A percentile compares a stretch with the other conserved stretches of the same genome.
Evolutionary conservation across 2,797 vertebrate species (phyloP).

Genomic region (Pelodytes ibericus): DNA sequence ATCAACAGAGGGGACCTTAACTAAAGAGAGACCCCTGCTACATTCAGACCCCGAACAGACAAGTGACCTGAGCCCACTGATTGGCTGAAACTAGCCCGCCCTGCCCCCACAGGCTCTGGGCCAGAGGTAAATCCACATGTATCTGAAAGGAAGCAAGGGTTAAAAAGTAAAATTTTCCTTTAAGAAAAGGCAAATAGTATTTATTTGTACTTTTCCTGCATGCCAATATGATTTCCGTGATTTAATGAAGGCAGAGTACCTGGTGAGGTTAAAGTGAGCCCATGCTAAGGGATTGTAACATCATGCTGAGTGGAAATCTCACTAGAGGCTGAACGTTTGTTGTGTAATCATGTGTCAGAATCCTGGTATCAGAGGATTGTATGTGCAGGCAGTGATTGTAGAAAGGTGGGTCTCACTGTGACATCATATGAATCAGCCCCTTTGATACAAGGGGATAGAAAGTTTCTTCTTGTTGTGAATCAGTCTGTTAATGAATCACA

Average conservation of each 20-base stretch:
- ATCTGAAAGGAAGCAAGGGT: too few relatives aligned
- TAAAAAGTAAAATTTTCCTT: too few relatives aligned
- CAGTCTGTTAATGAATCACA: constrained; percentile 42
- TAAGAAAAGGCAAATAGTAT: too few relatives aligned
- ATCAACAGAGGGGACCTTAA: too few relatives aligned
- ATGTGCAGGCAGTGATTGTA: constrained; percentile 3
- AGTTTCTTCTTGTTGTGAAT: constrained; percentile 9
- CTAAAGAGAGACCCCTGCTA: too few relatives aligned
- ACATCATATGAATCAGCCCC: constrained; percentile 45
- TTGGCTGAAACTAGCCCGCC: too few relatives aligned
- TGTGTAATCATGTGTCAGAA: constrained; percentile 42
- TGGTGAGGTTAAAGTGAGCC: constrained; percentile 9
- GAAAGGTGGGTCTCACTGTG: constrained; percentile 23
- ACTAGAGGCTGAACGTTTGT: constrained; percentile 5
- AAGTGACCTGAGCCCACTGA: too few relatives aligned
- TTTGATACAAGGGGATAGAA: constrained; percentile 22
- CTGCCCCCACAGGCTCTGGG: too few relatives aligned
- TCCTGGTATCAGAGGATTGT: constrained; percentile 18
- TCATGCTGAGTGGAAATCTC: constrained; percentile 19
- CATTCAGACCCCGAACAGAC: too few relatives aligned
- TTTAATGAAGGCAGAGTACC: neutral
- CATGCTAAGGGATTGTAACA: neutral
- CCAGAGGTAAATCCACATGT: too few relatives aligned
- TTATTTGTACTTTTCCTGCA: too few relatives aligned
- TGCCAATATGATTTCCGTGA: too few relatives aligned